Evolutionary conservation across 2,797 vertebrate species (phyloP).

Genomic region (Thamnophis elegans): DNA sequence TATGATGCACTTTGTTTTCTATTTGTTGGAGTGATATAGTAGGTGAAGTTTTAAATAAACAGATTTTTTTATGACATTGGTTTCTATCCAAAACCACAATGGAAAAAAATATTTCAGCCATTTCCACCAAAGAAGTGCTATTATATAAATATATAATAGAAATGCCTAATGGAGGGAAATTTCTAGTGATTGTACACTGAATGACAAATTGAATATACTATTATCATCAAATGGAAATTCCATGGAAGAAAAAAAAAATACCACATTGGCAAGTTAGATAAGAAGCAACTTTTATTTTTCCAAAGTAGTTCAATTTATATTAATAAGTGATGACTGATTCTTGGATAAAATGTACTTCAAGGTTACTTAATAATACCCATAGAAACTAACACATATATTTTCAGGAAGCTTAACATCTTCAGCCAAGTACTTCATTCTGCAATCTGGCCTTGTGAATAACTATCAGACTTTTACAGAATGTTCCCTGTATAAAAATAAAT

Average conservation of each 20-base stretch:
- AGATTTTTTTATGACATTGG: slow-evolving; percentile 31
- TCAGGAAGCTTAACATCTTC: slow-evolving; percentile 49
- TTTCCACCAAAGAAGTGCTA: slow-evolving; percentile 48
- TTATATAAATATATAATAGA: slow-evolving; percentile 49
- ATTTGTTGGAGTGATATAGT: slow-evolving; percentile 38
- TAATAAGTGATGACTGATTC: slow-evolving; percentile 61
- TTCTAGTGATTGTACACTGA: slow-evolving; percentile 55
- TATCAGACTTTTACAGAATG: not conserved
- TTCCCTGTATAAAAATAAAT: not conserved
- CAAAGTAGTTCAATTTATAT: slow-evolving; percentile 53
- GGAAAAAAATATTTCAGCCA: slow-evolving; percentile 44
- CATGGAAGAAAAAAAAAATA: slow-evolving; percentile 10
- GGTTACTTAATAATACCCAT: slow-evolving; percentile 51
- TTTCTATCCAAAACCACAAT: slow-evolving; percentile 48
- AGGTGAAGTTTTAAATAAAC: slow-evolving; percentile 47
- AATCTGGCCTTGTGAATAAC: slow-evolving; percentile 42
- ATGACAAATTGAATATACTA: slow-evolving; percentile 28
- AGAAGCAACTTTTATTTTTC: slow-evolving; percentile 53
- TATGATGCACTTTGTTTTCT: slow-evolving; percentile 12
- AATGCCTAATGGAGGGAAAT: slow-evolving; percentile 51
- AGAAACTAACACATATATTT: slow-evolving; percentile 49
- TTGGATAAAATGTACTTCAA: slow-evolving; percentile 37
- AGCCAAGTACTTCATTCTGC: slow-evolving; percentile 26
- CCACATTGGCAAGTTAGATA: slow-evolving; percentile 42
- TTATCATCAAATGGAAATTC: slow-evolving; percentile 46